Base-by-base conservation (phyloP, 2,888 invertebrate genomes). In the Ptychoptera albimana region DNA sequence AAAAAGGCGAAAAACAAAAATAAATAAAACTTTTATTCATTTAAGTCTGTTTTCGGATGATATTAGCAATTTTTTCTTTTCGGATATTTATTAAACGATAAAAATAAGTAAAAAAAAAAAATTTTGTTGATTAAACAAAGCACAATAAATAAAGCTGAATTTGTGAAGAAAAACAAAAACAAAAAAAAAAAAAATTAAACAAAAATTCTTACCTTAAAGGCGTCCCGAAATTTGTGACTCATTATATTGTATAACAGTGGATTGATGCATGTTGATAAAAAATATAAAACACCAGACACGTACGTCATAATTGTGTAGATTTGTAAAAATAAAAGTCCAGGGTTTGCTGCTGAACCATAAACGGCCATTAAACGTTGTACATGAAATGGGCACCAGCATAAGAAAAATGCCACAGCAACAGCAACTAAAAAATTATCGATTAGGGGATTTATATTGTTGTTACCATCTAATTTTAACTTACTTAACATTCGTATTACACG, bases 361-460 rank as follows among this genome's bases (percentile, higher is more conserved):
- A 85, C 79, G 1, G 86, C 86, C 58, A 89, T 71, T 35, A 93
- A 71, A 43, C 93, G 70, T 63, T 93, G 93, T 10, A 87, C 82
- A 66, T 93, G 92, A 64, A 92, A 93, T 1, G 93, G 93, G 5
- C 85, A 85, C 85, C 85, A 86, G 62, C 88, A 89, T 48, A 86
- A 73, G 64, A 84, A 83, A 63, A 75, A 74, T 8, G 87, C 84
- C 58, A 86, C 79, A 51, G 87, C 87, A 50, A 89, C 79, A 49
- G 87, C 87, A 64, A 89, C 89, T 75, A 76, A 54, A 69, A 23
- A 23, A 23, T 23, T n/a, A 29, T 23, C 7, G 23, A 23, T 23
- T 23, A 23, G 23, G 3, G 7, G 7, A 23, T 23, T 23, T 23
- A 23, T 5, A 5, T 23, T 23, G 7, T 23, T 23, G 4, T 23